These are phyloP conservation scores for Steinernema carpocapsae DNA, from an alignment of 2,888 invertebrate genomes.

Conservation along the genomic window DNA sequence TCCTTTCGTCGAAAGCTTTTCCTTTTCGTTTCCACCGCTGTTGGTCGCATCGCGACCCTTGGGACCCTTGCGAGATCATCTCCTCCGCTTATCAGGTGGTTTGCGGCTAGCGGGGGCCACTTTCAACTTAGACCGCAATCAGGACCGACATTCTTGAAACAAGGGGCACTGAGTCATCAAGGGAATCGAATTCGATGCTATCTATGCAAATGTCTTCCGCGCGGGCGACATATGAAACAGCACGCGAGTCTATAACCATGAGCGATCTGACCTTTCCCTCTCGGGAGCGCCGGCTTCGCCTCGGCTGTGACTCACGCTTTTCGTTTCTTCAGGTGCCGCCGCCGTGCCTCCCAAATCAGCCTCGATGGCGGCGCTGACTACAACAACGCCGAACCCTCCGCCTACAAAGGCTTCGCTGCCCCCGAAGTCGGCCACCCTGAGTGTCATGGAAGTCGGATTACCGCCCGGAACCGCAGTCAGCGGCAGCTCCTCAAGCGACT, in stretches of 20 bases:
- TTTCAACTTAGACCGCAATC: background rate
- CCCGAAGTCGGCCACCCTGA: slow-evolving; percentile 9
- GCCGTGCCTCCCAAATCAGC: slow-evolving; percentile 3
- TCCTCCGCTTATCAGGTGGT: slow-evolving; percentile 34
- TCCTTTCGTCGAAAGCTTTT: slow-evolving; percentile 7
- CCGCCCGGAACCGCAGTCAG: slow-evolving; percentile 26
- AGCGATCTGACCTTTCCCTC: slow-evolving; percentile 16
- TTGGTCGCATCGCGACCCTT: slow-evolving; percentile 4
- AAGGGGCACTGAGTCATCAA: slow-evolving; percentile 21
- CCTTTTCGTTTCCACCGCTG: background rate
- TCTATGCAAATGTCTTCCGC: slow-evolving; percentile 35
- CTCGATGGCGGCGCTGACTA: slow-evolving; percentile 1
- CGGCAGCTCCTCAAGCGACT: slow-evolving; percentile 26
- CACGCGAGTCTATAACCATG: slow-evolving; percentile 31
- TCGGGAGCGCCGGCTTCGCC: background rate
- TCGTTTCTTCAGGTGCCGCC: slow-evolving; percentile 26
- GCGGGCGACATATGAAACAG: slow-evolving; percentile 35
- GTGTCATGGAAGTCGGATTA: slow-evolving; percentile 27
- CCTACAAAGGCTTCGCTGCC: background rate
- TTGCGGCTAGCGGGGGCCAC: background rate
- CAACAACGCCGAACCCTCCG: slow-evolving; percentile 12
- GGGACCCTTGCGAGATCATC: slow-evolving; percentile 10
- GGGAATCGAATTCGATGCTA: slow-evolving; percentile 32
- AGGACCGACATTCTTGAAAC: background rate
- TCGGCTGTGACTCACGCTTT: slow-evolving; percentile 18